Base-by-base conservation (phyloP, 2,797 vertebrate species). In the Lepilemur septentrionalis region DNA sequence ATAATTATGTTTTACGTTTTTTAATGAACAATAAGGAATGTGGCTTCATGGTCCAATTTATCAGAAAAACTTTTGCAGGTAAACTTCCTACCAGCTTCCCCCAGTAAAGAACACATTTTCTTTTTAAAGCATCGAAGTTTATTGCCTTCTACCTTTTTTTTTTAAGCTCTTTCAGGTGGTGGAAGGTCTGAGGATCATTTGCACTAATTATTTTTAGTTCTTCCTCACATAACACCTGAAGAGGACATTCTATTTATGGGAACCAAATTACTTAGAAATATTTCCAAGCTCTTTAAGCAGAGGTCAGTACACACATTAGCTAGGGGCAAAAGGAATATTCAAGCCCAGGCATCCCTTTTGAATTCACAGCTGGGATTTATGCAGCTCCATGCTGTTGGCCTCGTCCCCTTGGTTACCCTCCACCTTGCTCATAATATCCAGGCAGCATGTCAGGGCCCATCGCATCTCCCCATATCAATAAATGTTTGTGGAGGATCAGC, bases 401-500 rank as follows among this genome's bases (percentile, higher is more conserved):
- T 30, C 61, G 76, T 87, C 89, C 91, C 96, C 95, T 95, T 91
- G 89, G 82, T 95, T 89, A 97, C 94, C 82, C 43, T 84, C 83
- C 61, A 94, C 93, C 78, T 96, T 80, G 85, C 43, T 97, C 91
- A 93, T 73, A 95, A 81, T 63, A 78, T 89, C 89, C 89, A 89
- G 35, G 84, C 35, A 52, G 95, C 91, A 87, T 75, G 96, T 95
- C 88, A 93, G 81, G 84, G 23, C 95, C 83, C 93, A 95, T 97
- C 76, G 72, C 89, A 84, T 83, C 89, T 72, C 70, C 46, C 72
- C 32, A 1, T 55, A 89, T 93, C 86, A 72, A 41, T 35, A 72
- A 70, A 91, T 94, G 91, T 96, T 97, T 97, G 93, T 81, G 67
- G 65, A 91, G 91, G 95, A 94, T 95, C 95, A 96, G 82, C 90